phyloP scores from a whole-genome alignment of 1,140 invertebrate genomes.

The Drosophila tsacasi region DNA sequence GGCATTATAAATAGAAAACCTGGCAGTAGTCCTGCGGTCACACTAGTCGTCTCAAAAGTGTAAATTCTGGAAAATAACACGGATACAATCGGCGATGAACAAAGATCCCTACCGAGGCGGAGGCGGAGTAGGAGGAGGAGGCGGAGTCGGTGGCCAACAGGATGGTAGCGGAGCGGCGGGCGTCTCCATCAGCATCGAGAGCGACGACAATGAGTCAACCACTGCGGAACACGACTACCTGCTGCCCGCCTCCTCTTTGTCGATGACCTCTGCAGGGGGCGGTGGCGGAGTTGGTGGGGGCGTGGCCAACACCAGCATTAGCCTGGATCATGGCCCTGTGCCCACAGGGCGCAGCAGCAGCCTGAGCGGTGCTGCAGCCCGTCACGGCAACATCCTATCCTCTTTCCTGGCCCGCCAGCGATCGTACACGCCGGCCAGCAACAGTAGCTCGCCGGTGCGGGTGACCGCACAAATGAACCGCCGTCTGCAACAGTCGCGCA shows the following conservation, averaged over 20 bases:
- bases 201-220: conserved; percentile 76
- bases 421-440: conserved; percentile 55
- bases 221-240: conserved; percentile 68
- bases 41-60: conserved; percentile 11
- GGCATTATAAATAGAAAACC: background rate
- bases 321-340: conserved; percentile 39
- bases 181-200: conserved; percentile 69
- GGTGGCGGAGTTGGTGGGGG: conserved; percentile 8
- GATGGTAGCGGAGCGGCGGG: conserved; percentile 13
- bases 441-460: conserved; percentile 46
- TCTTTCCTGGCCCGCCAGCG: conserved; percentile 61
- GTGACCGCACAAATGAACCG: conserved; percentile 55
- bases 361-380: conserved; percentile 17
- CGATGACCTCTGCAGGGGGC: conserved; percentile 33
- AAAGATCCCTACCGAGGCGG: conserved; percentile 54
- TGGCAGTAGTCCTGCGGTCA: background rate
- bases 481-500: conserved; percentile 66
- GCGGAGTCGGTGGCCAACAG: conserved; percentile 17
- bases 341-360: conserved; percentile 50
- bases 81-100: conserved; percentile 44
- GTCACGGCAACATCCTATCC: conserved; percentile 49
- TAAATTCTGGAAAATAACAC: conserved; percentile 14
- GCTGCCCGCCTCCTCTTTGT: conserved; percentile 47
- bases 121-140: conserved; percentile 37
- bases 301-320: conserved; percentile 40